phyloP scores from a whole-genome alignment of 2,797 vertebrate species.

The Tokudaia muenninki region DNA sequence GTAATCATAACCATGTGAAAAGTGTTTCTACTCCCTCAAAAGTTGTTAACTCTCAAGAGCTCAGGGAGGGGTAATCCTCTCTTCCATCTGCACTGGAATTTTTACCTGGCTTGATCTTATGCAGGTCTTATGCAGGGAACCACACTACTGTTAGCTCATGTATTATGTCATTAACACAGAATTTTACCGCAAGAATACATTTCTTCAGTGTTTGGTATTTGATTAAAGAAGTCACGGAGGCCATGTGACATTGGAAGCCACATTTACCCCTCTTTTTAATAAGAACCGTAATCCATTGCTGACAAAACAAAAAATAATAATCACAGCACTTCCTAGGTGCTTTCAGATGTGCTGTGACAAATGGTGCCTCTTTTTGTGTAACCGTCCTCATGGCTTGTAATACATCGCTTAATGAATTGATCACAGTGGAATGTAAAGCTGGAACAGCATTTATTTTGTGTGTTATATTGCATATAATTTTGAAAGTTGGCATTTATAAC shows the following conservation, averaged over 20 bases:
- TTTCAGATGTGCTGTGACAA: conserved; percentile 86
- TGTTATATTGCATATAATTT: conserved; percentile 90
- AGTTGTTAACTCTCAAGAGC: neutral
- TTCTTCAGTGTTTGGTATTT: conserved; percentile 79
- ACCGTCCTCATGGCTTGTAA: conserved; percentile 87
- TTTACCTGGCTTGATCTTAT: neutral
- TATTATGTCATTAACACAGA: conserved; percentile 7
- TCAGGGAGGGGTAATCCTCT: neutral
- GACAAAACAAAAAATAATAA: conserved; percentile 41
- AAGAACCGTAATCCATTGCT: conserved; percentile 85
- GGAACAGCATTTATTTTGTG: conserved; percentile 89
- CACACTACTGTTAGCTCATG: neutral
- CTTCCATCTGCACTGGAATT: neutral
- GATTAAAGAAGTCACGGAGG: conserved; percentile 81
- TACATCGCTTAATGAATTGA: conserved; percentile 90
- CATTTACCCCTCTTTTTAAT: conserved; percentile 76
- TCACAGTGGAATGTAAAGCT: conserved; percentile 89
- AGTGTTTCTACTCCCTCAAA: neutral
- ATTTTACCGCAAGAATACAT: conserved; percentile 70
- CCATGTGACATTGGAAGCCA: conserved; percentile 78
- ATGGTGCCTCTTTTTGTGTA: conserved; percentile 86
- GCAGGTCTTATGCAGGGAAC: neutral
- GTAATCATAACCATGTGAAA: neutral
- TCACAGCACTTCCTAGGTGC: conserved; percentile 86
- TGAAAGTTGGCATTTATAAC: conserved; percentile 91